Percentiles rank a stretch among this genome's conserved stretches.
These are phyloP conservation scores for Channallabes apus DNA, from an alignment of 2,797 vertebrate species.

Conservation along the genomic window DNA sequence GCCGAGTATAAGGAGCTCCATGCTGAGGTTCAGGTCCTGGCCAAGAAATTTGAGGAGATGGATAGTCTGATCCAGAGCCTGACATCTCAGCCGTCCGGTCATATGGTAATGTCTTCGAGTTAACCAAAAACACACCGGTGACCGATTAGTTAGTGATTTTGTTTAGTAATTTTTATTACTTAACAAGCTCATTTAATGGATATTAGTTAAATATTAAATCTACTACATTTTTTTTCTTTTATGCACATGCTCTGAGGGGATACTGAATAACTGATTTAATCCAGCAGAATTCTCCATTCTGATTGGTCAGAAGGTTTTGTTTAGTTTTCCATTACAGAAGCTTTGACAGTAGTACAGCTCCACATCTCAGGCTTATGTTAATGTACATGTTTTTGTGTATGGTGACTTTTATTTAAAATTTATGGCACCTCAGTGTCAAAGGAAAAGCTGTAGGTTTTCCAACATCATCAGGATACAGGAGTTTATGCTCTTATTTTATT, in stretches of 20 bases:
- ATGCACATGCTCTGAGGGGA: neutral
- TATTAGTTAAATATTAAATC: neutral
- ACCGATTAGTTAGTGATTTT: neutral
- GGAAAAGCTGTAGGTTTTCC: no score
- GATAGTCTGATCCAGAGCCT: conserved; percentile 83
- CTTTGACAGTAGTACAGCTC: neutral
- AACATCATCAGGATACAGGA: no score
- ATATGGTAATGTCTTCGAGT: conserved; percentile 70
- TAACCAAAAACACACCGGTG: no score
- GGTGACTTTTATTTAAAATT: no score
- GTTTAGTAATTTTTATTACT: no score
- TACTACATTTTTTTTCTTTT: neutral
- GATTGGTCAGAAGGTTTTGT: neutral
- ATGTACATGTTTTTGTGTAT: no score
- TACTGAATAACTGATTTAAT: no score
- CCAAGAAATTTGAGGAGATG: conserved; percentile 85
- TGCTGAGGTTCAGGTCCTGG: conserved; percentile 82
- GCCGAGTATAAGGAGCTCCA: conserved; percentile 96
- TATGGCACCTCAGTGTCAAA: no score
- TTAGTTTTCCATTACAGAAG: neutral
- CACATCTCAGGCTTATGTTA: neutral
- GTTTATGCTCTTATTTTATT: neutral
- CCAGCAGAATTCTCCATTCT: neutral
- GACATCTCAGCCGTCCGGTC: conserved; percentile 74
- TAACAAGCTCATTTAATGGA: neutral